phyloP scores from a whole-genome alignment of 2,113 vertebrate species.

The Seriola rivoliana region DNA sequence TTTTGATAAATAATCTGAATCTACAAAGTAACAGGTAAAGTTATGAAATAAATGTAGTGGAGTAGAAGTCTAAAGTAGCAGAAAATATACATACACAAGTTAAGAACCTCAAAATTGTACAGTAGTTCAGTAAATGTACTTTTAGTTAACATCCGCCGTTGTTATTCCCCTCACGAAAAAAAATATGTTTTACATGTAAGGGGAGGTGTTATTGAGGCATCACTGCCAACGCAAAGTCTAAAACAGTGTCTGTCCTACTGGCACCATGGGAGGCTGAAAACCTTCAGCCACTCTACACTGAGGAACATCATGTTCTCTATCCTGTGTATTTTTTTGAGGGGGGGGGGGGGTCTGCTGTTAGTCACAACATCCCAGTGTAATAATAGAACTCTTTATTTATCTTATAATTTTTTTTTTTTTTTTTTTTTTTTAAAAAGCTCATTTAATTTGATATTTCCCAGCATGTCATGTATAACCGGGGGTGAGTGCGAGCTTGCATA shows the following conservation, averaged over 20 bases:
- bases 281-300: neutral
- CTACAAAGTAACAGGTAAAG: neutral
- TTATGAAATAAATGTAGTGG: neutral
- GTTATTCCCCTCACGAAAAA: neutral
- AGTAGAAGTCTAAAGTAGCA: neutral
- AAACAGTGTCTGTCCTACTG: conserved; percentile 10
- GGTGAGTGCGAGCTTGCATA: conserved; percentile 52
- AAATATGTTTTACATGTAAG: neutral
- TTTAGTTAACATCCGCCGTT: neutral
- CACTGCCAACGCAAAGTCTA: conserved; percentile 15
- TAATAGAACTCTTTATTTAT: conserved; percentile 71
- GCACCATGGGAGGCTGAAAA: conserved; percentile 44
- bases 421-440: conserved; percentile 9
- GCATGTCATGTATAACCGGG: conserved; percentile 46
- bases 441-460: conserved; percentile 75
- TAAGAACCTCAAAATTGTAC: neutral
- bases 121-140: neutral
- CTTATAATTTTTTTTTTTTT: conserved; percentile 35
- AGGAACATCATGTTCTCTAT: conserved; percentile 70
- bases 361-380: conserved; percentile 58
- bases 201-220: neutral
- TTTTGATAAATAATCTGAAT: neutral
- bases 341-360: conserved; percentile 16
- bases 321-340: conserved; percentile 10
- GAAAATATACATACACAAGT: neutral